Evolutionary conservation across 2,888 invertebrate genomes (phyloP), one percentile per base, ranked within the genome.

Genomic region (Sycophila texana): DNA sequence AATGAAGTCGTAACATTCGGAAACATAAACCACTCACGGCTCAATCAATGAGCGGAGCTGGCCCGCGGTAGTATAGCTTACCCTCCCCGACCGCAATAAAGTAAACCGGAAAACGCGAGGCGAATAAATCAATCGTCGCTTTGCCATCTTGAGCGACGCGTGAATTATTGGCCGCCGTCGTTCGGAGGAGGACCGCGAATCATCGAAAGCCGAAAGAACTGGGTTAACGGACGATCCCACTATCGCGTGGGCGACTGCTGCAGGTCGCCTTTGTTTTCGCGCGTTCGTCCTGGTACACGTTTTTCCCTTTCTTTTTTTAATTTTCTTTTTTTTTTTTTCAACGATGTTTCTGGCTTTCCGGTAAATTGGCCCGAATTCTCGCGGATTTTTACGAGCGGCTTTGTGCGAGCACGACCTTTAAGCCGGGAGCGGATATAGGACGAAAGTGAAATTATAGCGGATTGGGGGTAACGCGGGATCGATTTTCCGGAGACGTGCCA

Each of bases 161-260:
- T 39, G 39, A 39, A 39, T 39, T 39, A 39, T 39, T 39, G 10
- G 39, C 39, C 10, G 39, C 10, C 10, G 39, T 39, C 39, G 39
- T 39, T 10, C 7, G 39, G 39, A 10, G 63, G 53, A 30, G 63
- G 53, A 30, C 30, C 61, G 60, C 63, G 63, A 73, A 53, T 73
- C 30, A 73, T 73, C 53, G 63, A 63, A 61, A 63, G 30, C 30
- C 20, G 4, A 73, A 73, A 53, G 30, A 73, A 73, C 63, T 73
- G 20, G 73, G 73, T 53, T 73, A 73, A 73, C 53, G 73, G 73
- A 30, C 39, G 30, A 22, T 14, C 13, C 49, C 14, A 16, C 66
- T 66, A 12, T 67, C 22, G 39, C 39, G 39, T 39, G 39, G 39
- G 39, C 39, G 39, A 39, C 10, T 10, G 39, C 39, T 39, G 1